phyloP scores from a whole-genome alignment of 1,140 invertebrate species.

The Nasonia giraulti region DNA sequence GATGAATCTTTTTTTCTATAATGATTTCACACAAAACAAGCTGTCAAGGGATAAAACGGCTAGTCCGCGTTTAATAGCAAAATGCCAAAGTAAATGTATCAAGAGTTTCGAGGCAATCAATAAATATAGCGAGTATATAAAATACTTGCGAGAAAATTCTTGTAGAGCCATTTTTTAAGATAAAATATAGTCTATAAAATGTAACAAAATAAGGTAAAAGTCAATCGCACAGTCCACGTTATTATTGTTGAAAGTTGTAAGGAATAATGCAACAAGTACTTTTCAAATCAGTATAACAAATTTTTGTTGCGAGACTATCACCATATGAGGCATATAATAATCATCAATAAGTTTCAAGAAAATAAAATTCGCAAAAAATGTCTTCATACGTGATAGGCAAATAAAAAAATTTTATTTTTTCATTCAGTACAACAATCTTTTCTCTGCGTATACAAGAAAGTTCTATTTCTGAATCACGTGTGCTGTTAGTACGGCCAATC shows the following conservation, averaged over 20 bases:
- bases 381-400: background rate
- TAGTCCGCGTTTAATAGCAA: background rate
- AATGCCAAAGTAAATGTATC: background rate
- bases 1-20: too few relatives aligned
- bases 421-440: background rate
- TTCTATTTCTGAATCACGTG: slow-evolving; percentile 12
- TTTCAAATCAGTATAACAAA: too few relatives aligned
- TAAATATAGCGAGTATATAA: too few relatives aligned
- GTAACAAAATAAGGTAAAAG: too few relatives aligned
- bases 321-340: too few relatives aligned
- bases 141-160: too few relatives aligned
- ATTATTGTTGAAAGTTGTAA: too few relatives aligned
- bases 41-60: background rate
- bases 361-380: background rate
- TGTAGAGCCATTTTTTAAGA: too few relatives aligned
- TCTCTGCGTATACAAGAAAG: background rate
- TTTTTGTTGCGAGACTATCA: too few relatives aligned
- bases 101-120: background rate
- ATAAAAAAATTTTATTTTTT: background rate
- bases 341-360: background rate
- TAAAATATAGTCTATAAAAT: too few relatives aligned
- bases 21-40: background rate
- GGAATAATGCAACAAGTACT: too few relatives aligned
- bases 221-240: too few relatives aligned
- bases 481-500: background rate